Base-by-base conservation (phyloP, 2,113 vertebrate species). In the Cynocephalus volans region DNA sequence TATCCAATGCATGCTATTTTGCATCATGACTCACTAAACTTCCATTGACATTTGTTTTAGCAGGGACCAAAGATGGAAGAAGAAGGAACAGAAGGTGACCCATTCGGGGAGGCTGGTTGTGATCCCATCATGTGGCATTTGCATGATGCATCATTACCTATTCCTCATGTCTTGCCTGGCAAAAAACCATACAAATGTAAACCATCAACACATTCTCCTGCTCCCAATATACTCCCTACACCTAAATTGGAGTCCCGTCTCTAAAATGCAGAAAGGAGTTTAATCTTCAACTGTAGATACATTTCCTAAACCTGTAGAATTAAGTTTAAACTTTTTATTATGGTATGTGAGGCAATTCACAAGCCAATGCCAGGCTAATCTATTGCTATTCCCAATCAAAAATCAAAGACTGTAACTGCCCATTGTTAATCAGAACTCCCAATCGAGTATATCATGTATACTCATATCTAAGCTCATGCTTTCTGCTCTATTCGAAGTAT, bases 381-480 rank as follows among this genome's bases (percentile, higher is more conserved):
- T 60, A 13, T 0, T 69, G 50, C 6, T 23, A 6, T 56, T 36
- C 62, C 36, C 26, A 76, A 24, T 48, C 64, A 83, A 12, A 92
- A 60, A 31, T 54, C 41, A 36, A 65, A 84, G 28, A 2, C 4
- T 48, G 65, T 48, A 58, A 64, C 24, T 19, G 26, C 4, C 17
- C 41, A 6, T 80, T 28, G 65, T 33, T 41, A 45, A 52, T 64
- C 33, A 83, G 19, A 62, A 72, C 23, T 45, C 13, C 41, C 31
- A 90, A 15, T 31, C 2, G 1, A 45, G 17, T 28, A 50, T 5
- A 11, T 45, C 24, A n/a, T 21, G 4, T 3, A 31, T 36, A 31
- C 36, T 13, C 14, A 0, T 69, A 36, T 15, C 48, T 50, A 31
- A n/a, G 14, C 4, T 3, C 15, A 1, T 21, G 7, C 4, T 65